Evolutionary conservation across 2,797 vertebrate species (phyloP), one percentile per base, ranked within the genome.

Genomic region (Cuniculus paca): DNA sequence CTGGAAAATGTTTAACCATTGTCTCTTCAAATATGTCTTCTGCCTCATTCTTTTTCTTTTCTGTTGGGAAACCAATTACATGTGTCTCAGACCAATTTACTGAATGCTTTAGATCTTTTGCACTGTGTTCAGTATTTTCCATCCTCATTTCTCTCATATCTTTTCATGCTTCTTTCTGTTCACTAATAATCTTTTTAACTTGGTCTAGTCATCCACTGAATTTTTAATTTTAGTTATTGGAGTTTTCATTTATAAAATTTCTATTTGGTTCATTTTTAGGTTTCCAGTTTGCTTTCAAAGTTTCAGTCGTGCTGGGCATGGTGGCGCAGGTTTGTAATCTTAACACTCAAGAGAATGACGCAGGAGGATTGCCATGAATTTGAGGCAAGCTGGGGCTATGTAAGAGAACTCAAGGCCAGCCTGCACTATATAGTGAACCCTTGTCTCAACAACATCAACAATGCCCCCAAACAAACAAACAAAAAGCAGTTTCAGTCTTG

Each of bases 111-210:
- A n/a, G n/a, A n/a, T n/a, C n/a, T n/a, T n/a, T n/a, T n/a, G n/a
- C n/a, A n/a, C n/a, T n/a, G n/a, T n/a, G 10, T 74, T 93, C 74
- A 60, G 58, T 81, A 87, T 31, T 81, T 86, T 56, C 52, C 16
- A 90, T 81, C 50, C 5, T 56, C 82, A 80, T n/a, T 22, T 24
- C 54, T 81, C 50, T 81, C 39, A 42, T 80, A 90, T 85, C 87
- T 75, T 81, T 74, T 65, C 80, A 56, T 75, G 48, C 50, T 65
- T 26, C 36, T 24, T 24, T 26, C 26, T 58, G 65, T 36, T 58
- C 56, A 93, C 31, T 45, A 63, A 80, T 54, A 86, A 20, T 65
- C 45, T 74, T 85, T 86, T 90, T 56, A 81, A 68, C 65, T 74
- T 85, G 81, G 50, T 90, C 50, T 80, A 86, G 74, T 75, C 34